A percentile compares a stretch with the other conserved stretches of the same genome.
Evolutionary conservation across 2,888 invertebrate species (phyloP).

Genomic region (Diplazon laetatorius): DNA sequence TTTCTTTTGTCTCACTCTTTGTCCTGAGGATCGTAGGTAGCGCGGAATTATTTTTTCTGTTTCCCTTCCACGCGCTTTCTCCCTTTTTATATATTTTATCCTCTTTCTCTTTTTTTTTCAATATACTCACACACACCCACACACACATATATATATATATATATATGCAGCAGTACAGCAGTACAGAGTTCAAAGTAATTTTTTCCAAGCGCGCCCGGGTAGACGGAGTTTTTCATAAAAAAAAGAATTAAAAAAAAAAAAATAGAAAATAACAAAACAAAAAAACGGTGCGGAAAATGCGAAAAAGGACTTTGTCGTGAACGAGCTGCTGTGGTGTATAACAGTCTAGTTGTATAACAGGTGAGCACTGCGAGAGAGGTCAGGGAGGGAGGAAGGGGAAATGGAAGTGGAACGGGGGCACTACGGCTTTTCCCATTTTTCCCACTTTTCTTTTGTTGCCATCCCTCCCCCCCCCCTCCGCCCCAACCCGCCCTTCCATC

Average conservation of each 20-base stretch:
- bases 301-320: conserved; percentile 27
- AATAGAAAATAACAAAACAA: no score
- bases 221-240: conserved; percentile 34
- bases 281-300: conserved; percentile 5
- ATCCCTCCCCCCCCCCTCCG: no score
- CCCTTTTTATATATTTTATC: conserved; percentile 10
- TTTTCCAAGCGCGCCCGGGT: conserved; percentile 29
- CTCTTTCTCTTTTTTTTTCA: conserved; percentile 14
- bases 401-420: no score
- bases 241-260: no score
- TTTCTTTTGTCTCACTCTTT: conserved; percentile 37
- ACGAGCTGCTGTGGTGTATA: conserved; percentile 1
- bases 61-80: not conserved
- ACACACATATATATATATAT: no score
- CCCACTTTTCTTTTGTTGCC: conserved; percentile 1
- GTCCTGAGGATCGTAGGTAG: conserved; percentile 5
- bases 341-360: conserved; percentile 33
- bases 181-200: conserved; percentile 51
- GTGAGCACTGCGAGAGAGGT: conserved; percentile 23
- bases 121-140: no score
- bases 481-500: no score
- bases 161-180: no score
- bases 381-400: no score
- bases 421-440: conserved; percentile 36
- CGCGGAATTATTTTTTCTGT: conserved; percentile 7